These are phyloP conservation scores for Clunio marinus DNA, from an alignment of 2,888 invertebrate genomes.

Conservation along the genomic window DNA sequence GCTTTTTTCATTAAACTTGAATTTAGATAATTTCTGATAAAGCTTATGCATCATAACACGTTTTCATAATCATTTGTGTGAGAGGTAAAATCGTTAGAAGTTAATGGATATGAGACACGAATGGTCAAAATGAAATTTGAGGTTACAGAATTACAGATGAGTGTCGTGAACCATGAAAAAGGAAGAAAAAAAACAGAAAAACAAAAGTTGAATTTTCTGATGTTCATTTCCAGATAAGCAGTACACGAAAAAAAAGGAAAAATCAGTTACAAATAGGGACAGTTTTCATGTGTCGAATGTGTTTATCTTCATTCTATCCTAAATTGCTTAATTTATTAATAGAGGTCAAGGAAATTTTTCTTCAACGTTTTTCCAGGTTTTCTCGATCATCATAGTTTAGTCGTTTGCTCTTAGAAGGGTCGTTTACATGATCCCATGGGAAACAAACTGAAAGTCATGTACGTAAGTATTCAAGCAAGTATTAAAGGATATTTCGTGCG, in stretches of 20 bases:
- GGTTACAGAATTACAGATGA: background rate
- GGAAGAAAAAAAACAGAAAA: background rate
- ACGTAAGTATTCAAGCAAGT: background rate
- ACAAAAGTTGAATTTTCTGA: background rate
- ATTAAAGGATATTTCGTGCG: background rate
- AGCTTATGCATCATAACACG: no score
- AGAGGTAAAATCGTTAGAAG: no score
- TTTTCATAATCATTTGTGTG: no score
- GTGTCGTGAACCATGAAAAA: background rate
- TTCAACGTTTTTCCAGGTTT: background rate
- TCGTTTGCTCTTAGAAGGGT: background rate
- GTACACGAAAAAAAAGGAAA: background rate
- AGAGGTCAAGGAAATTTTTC: background rate
- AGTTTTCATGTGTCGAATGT: constrained; percentile 3
- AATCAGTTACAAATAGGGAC: background rate
- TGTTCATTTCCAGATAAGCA: background rate
- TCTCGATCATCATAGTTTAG: background rate
- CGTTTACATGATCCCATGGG: background rate
- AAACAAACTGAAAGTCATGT: no score
- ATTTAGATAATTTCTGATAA: no score
- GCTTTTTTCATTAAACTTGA: no score
- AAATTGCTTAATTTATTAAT: constrained; percentile 10
- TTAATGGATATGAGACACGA: background rate
- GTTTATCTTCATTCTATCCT: background rate
- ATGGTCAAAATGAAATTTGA: background rate